Base-by-base conservation (phyloP, 2,797 vertebrate genomes). In the Poecilia gillii region DNA sequence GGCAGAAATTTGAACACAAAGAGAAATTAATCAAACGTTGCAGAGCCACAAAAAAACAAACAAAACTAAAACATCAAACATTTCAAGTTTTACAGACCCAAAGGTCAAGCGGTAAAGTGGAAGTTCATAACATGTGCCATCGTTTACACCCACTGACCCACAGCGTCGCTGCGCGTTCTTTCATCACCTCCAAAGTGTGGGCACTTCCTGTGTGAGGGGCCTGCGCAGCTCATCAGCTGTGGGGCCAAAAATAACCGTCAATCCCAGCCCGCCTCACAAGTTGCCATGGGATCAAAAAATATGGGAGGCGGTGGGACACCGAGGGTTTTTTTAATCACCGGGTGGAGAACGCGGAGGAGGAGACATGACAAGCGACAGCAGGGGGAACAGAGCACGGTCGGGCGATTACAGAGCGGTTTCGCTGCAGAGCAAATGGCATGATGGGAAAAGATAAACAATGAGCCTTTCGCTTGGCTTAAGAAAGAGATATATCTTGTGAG, bases 231-330 rank as follows among this genome's bases (percentile, higher is more conserved):
- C 81, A 79, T 79, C 82, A 78, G 81, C 77, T 31, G 57, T 78
- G 84, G 1, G 16, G 62, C 80, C 57, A 53, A 81, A 90, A 84
- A 91, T 84, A 85, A 68, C 77, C 83, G 77, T 73, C 75, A 72
- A 84, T 86, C 86, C 83, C 85, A 80, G 86, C 83, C 83, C 84
- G 81, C 87, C 72, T 85, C 81, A 72, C 76, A 71, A 33, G 88
- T 91, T 89, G 80, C 84, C 86, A 89, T 88, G 85, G 81, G 78
- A 82, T 81, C 78, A 77, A 81, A 86, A 80, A 76, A 84, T 83
- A 57, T 74, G 66, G 78, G 73, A 78, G 75, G 80, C 23, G 81
- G 71, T 36, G 47, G 79, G 77, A 80, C 47, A 79, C 75, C 51
- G 43, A 64, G 77, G 78, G 33, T 62, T 87, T 88, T 88, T 53